Base-by-base conservation (phyloP, 2,888 invertebrate genomes). In the Chymomyza fuscimana region DNA sequence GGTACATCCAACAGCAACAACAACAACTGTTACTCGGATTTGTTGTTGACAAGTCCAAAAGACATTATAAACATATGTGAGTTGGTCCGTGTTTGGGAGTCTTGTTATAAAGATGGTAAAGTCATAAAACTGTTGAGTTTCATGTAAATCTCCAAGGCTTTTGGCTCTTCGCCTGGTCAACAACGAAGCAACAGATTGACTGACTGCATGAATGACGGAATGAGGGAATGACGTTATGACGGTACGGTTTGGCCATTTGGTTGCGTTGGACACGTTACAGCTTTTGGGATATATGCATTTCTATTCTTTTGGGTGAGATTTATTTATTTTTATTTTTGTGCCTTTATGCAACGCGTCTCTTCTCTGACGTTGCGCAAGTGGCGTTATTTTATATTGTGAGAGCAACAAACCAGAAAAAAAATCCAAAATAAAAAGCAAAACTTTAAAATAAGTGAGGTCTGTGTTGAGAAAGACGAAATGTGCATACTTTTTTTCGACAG, bases 111-210 rank as follows among this genome's bases (percentile, higher is more conserved):
- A 88, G 85, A 87, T 80, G 89, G 89, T 80, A 80, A 73, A 87
- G 84, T 87, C 85, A 89, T 85, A 85, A 88, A 85, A 89, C 88
- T 86, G 89, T 89, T 86, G 86, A 83, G 81, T 86, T 86, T 88
- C 85, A 86, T 88, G 85, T 89, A 86, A 86, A 89, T 86, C 89
- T 89, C 89, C 76, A 81, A 88, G 88, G 89, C 77, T 87, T 86
- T 89, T 73, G 70, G 22, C 54, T 54, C 22, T 19, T 40, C 40
- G 19, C 4, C 56, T 64, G 16, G 51, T 19, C 29, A 29, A 29
- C 19, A 12, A 25, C 50, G 9, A 22, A 19, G 25, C 19, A 16
- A 50, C 25, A 32, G 50, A 32, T 9, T 5, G 32, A 32, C 32
- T 5, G 32, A 32, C 6, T 32, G 9, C 9, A 9, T 32, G 32